A percentile compares a stretch with the other conserved stretches of the same genome.
These are phyloP conservation scores for Sterrhoptilus dennistouni DNA, from an alignment of 2,113 vertebrate genomes.

Conservation along the genomic window DNA sequence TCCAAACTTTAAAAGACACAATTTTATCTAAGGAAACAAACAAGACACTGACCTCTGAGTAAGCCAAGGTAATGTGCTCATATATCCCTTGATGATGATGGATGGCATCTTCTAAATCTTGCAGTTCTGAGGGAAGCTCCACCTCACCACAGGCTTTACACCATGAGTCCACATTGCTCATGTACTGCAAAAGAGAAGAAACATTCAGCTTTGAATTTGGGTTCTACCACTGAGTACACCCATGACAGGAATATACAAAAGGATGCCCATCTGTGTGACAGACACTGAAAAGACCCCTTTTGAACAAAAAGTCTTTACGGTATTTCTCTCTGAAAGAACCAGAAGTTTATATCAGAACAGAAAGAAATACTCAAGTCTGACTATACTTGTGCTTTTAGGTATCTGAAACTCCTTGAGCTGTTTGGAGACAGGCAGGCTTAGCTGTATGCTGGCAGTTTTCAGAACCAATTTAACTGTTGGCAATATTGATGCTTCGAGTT, in stretches of 20 bases:
- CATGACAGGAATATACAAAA: neutral
- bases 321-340: neutral
- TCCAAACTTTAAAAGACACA: neutral
- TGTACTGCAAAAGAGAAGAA: constrained; percentile 79
- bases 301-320: neutral
- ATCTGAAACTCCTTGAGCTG: neutral
- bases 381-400: neutral
- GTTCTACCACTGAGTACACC: neutral
- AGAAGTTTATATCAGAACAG: neutral
- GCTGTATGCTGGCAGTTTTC: neutral
- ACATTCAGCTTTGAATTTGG: neutral
- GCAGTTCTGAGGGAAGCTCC: constrained; percentile 94
- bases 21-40: neutral
- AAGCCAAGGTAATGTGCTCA: constrained; percentile 92
- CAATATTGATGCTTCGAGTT: neutral
- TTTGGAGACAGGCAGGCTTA: neutral
- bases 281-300: neutral
- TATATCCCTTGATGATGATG: constrained; percentile 97
- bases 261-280: neutral
- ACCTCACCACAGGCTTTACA: constrained; percentile 97
- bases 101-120: constrained; percentile 96
- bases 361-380: neutral
- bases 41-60: constrained; percentile 85
- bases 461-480: neutral
- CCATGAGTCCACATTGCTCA: constrained; percentile 97